A percentile compares a stretch with the other conserved stretches of the same genome.
phyloP scores from a whole-genome alignment of 2,888 invertebrate genomes.

The Brachyptera putata region DNA sequence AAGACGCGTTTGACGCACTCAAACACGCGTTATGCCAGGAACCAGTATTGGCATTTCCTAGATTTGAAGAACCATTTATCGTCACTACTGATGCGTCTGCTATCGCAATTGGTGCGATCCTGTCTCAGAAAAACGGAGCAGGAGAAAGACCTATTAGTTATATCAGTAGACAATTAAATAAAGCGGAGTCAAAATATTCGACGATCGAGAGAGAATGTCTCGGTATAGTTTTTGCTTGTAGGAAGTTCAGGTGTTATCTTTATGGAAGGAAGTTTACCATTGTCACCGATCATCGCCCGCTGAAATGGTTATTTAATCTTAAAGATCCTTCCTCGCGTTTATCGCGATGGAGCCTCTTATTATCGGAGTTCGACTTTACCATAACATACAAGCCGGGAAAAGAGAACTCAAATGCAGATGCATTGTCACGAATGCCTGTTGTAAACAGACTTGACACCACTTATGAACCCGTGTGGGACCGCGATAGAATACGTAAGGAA shows the following conservation, averaged over 20 bases:
- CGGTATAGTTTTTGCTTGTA: constrained; percentile 19
- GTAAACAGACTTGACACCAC: background rate
- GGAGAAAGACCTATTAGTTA: constrained; percentile 27
- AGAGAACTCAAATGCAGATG: background rate
- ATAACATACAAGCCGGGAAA: background rate
- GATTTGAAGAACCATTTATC: background rate
- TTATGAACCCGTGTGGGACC: constrained; percentile 8
- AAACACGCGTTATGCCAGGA: background rate
- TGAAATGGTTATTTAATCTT: constrained; percentile 22
- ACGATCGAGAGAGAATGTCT: constrained; percentile 27
- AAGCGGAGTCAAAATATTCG: constrained; percentile 17
- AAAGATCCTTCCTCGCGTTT: background rate
- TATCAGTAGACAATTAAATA: constrained; percentile 10
- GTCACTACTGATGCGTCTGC: constrained; percentile 26
- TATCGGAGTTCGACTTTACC: background rate
- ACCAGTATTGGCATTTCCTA: background rate
- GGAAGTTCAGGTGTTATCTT: constrained; percentile 26
- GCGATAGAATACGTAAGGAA: background rate
- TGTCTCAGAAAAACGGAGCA: constrained; percentile 17
- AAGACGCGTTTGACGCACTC: background rate
- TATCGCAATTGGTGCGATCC: constrained; percentile 27
- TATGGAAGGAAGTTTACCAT: constrained; percentile 29
- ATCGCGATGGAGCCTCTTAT: background rate
- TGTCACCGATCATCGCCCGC: constrained; percentile 21
- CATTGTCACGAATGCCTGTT: background rate